A percentile compares a stretch with the other conserved stretches of the same genome.
These are phyloP conservation scores for Neelides sp. DNA, from an alignment of 1,140 invertebrate genomes.

Conservation along the genomic window DNA sequence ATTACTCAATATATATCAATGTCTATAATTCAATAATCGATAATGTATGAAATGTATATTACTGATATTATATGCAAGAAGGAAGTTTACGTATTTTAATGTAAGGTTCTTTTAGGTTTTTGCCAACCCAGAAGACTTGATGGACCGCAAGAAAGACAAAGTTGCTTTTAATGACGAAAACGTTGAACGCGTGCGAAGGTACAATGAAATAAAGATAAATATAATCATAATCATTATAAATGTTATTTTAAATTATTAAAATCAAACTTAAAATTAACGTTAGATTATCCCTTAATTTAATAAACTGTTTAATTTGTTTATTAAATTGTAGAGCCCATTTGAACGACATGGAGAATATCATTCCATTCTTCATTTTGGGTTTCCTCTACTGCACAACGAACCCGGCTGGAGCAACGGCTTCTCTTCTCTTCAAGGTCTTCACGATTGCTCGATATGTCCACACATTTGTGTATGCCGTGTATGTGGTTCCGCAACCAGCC, in stretches of 20 bases:
- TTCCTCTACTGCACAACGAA: constrained; percentile 47
- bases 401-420: constrained; percentile 42
- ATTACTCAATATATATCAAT: no score
- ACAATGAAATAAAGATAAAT: neutral
- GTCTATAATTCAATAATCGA: no score
- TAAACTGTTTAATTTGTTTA: constrained; percentile 5
- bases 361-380: constrained; percentile 48
- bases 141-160: constrained; percentile 32
- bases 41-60: no score
- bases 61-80: no score
- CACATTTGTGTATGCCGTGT: constrained; percentile 46
- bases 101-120: constrained; percentile 37
- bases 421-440: constrained; percentile 46
- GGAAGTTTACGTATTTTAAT: no score
- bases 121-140: constrained; percentile 33
- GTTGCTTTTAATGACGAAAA: constrained; percentile 19
- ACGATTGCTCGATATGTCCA: constrained; percentile 45
- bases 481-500: constrained; percentile 44
- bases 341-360: constrained; percentile 57
- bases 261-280: neutral
- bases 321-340: constrained; percentile 46
- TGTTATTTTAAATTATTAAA: neutral
- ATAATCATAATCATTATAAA: neutral
- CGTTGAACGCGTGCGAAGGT: constrained; percentile 33
- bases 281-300: neutral